Base-by-base conservation (phyloP, 2,888 invertebrate genomes). In the Cosmia trapezina region DNA sequence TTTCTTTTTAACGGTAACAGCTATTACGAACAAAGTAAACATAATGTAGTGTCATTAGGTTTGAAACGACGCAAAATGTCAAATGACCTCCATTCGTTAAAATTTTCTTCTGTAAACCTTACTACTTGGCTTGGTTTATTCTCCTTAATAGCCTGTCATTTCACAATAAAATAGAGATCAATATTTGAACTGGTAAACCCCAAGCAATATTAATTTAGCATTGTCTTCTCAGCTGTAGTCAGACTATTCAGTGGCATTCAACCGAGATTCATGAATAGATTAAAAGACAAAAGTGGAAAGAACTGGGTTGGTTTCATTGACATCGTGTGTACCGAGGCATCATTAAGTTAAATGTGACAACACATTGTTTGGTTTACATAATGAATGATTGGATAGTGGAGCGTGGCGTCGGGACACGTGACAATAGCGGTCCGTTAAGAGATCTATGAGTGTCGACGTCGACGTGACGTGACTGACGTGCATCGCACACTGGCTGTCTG, bases 331-430 rank as follows among this genome's bases (percentile, higher is more conserved):
- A 82, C 68, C 54, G 70, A 89, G 90, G 88, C 91, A 87, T 89
- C 88, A 91, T 92, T 91, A 90, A 85, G 89, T 85, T 89, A 87
- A 89, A 89, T 86, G 88, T 89, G 89, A 88, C 86, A 87, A 84
- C 75, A 87, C 89, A 91, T 94, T 92, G 92, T 93, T 88, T 85
- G 85, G 90, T 94, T 94, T 92, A 93, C 91, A 92, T 93, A 93
- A 94, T 92, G 93, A 94, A 93, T 91, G 90, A 87, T 84, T 81
- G 80, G 87, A 92, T 92, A 89, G 91, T 89, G 79, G 88, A 91
- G 85, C 90, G 87, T 87, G 84, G 86, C 83, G 82, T 87, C 87
- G 84, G 83, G 59, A 87, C 83, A 83, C 70, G 61, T 62, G 78
- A 92, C 91, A 92, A 93, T 88, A 80, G 84, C 83, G 84, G 84